Evolutionary conservation across 2,113 vertebrate genomes (phyloP), one percentile per base, ranked within the genome.

Genomic region (Poeciliopsis turrubarensis): DNA sequence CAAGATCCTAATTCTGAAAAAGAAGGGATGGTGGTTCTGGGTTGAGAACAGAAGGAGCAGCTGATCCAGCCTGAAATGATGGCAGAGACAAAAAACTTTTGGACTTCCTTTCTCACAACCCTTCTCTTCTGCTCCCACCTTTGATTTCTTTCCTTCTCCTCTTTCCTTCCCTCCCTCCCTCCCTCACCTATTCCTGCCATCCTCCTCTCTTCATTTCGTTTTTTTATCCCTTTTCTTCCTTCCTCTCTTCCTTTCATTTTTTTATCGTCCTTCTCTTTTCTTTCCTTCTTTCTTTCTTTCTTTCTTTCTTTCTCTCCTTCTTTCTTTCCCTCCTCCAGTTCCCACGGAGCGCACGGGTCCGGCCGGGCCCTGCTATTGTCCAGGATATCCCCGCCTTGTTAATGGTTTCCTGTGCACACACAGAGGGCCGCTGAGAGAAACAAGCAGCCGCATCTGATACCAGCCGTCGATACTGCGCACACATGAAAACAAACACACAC

Each of bases 351-450:
- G 57, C 84, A 87, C 83, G 80, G 87, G 88, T 84, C 91, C 92
- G 83, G 87, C 73, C 81, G 34, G 89, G 83, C 85, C 51, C 51
- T 73, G 80, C 91, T 88, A 91, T 92, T 93, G 93, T 94, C 84
- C 91, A 94, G 94, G 93, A 95, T 93, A 94, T 94, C 93, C 94
- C 91, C 92, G 92, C 90, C 92, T 94, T 93, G 89, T 94, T 93
- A 94, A 95, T 95, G 92, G 94, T 82, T 95, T 95, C 94, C 95
- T 95, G 94, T 89, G 89, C 92, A 93, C 92, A 91, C 89, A 91
- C 80, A 89, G 87, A 90, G 86, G 85, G 82, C 89, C 83, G 86
- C 81, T 84, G 84, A 83, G 79, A 90, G 85, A 88, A 86, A 85
- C 84, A 78, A 84, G 81, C 81, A 65, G 77, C 77, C 70, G 77